A percentile compares a stretch with the other conserved stretches of the same genome.
phyloP scores from a whole-genome alignment of 2,888 invertebrate species.

The Eilema griseolum region DNA sequence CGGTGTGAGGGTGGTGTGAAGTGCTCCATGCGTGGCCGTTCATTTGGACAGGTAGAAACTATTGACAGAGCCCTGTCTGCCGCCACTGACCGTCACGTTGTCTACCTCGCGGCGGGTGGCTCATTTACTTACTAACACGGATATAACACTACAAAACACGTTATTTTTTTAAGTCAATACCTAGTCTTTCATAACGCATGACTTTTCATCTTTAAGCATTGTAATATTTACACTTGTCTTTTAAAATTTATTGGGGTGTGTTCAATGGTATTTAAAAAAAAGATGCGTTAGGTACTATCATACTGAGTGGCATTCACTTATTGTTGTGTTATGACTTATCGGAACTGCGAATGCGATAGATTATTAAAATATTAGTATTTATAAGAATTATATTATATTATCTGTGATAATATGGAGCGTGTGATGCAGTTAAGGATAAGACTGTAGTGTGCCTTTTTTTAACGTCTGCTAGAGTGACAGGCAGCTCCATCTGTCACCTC shows the following conservation, averaged over 20 bases:
- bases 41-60: conserved; percentile 54
- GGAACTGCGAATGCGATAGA: no score
- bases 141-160: conserved; percentile 41
- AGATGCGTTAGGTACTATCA: background rate
- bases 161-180: conserved; percentile 52
- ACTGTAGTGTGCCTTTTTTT: background rate
- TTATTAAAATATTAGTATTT: no score
- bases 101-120: conserved; percentile 40
- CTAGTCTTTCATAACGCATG: conserved; percentile 30
- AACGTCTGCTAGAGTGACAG: no score
- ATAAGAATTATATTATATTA: no score
- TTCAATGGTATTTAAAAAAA: background rate
- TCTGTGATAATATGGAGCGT: background rate
- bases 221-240: background rate
- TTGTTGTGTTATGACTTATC: no score
- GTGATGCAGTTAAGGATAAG: background rate
- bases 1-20: conserved; percentile 48
- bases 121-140: conserved; percentile 37
- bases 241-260: background rate
- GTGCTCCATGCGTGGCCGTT: conserved; percentile 39
- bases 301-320: no score
- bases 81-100: conserved; percentile 27
- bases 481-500: no score
- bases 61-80: conserved; percentile 46
- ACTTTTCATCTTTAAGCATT: background rate